These are phyloP conservation scores for Athene noctua DNA, from an alignment of 2,113 vertebrate species.

Conservation along the genomic window DNA sequence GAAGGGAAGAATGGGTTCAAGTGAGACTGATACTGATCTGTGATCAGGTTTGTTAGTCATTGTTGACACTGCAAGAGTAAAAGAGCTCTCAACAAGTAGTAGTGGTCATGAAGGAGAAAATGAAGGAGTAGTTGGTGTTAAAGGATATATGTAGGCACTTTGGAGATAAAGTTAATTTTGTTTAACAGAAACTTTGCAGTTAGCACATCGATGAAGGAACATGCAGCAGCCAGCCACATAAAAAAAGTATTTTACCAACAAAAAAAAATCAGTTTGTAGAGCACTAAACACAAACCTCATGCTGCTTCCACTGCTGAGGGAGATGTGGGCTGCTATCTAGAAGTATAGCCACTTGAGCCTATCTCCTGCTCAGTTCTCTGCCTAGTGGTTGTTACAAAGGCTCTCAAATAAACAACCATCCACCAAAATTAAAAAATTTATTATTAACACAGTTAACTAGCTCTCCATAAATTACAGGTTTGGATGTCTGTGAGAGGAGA, in stretches of 20 bases:
- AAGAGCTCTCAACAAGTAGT: background rate
- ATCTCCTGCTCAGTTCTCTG: background rate
- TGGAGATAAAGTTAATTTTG: background rate
- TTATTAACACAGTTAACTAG: too few relatives aligned
- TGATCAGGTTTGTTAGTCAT: background rate
- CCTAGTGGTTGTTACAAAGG: background rate
- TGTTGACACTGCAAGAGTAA: background rate
- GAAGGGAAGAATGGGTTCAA: background rate
- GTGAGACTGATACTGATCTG: background rate
- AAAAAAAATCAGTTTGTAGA: background rate
- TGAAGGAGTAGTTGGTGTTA: background rate
- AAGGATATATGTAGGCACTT: background rate
- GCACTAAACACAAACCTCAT: background rate
- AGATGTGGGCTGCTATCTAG: background rate
- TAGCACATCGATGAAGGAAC: background rate
- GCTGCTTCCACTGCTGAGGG: background rate
- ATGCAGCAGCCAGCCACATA: background rate
- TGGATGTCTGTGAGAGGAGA: too few relatives aligned
- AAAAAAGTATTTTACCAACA: background rate
- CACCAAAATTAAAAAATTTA: too few relatives aligned
- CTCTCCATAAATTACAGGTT: too few relatives aligned
- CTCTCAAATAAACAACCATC: too few relatives aligned
- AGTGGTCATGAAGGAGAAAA: background rate
- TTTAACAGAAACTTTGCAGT: background rate
- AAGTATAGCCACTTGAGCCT: background rate